Evolutionary conservation across 1,140 invertebrate species (phyloP).

Genomic region (Andricus grossulariae): DNA sequence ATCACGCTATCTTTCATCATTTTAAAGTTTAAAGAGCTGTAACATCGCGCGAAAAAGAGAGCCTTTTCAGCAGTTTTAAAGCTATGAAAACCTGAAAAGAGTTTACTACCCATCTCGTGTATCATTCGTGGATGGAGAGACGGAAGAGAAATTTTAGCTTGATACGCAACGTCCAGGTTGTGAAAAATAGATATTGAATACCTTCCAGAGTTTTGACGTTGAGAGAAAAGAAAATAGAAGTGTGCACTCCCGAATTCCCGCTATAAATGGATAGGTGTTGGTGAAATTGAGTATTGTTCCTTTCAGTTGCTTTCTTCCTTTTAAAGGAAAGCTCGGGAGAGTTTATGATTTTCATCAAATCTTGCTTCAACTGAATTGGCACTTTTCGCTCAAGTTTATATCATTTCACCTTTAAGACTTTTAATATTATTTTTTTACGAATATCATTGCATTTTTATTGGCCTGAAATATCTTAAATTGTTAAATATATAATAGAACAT

Average conservation of each 20-base stretch:
- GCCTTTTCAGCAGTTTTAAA: conserved; percentile 29
- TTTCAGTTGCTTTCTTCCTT: background rate
- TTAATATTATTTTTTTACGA: background rate
- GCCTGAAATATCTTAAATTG: too few relatives aligned
- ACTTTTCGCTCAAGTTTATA: background rate
- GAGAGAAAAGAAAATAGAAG: background rate
- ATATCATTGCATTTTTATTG: too few relatives aligned
- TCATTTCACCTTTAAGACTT: background rate
- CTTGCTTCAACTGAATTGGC: background rate
- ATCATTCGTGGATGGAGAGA: conserved; percentile 9
- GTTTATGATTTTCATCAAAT: conserved; percentile 10
- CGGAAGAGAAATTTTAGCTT: conserved; percentile 13
- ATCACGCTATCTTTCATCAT: background rate
- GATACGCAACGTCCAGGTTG: conserved; percentile 25
- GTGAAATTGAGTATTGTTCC: background rate
- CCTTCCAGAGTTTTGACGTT: background rate
- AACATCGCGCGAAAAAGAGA: conserved; percentile 2
- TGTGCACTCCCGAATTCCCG: background rate
- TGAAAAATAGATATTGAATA: conserved; percentile 25
- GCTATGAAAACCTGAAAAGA: conserved; percentile 30
- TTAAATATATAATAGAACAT: too few relatives aligned
- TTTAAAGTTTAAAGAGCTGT: conserved; percentile 26
- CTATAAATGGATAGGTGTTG: background rate
- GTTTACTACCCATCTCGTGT: conserved; percentile 25
- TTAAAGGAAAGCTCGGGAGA: background rate